phyloP scores from a whole-genome alignment of 2,113 vertebrate species.

The Syrrhaptes paradoxus region DNA sequence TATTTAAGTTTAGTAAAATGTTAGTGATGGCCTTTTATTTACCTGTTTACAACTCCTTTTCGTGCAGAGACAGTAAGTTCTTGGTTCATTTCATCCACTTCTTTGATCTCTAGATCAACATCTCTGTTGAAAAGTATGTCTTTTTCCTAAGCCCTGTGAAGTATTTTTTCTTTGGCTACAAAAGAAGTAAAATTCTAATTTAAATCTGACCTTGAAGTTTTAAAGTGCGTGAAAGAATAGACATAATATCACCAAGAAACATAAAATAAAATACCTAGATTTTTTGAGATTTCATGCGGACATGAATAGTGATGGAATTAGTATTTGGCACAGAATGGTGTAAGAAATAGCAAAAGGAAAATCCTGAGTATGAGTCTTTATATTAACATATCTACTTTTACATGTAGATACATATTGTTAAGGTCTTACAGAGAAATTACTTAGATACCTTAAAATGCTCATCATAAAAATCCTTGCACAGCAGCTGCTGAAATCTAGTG shows the following conservation, averaged over 20 bases:
- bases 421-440: neutral
- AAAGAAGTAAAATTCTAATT: neutral
- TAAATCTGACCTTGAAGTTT: neutral
- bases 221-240: neutral
- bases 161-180: neutral
- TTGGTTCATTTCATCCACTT: neutral
- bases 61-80: neutral
- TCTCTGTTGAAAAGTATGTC: neutral
- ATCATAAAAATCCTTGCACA: neutral
- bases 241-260: neutral
- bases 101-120: neutral
- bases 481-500: neutral
- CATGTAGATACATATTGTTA: neutral
- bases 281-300: neutral
- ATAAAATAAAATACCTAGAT: neutral
- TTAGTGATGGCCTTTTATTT: neutral
- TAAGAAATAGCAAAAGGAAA: neutral
- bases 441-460: neutral
- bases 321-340: neutral
- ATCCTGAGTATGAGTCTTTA: constrained; percentile 15
- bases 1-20: neutral
- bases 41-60: neutral
- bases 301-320: neutral
- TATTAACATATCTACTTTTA: neutral
- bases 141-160: neutral